Conservation (phyloP, 2,113 vertebrate genomes). For the Takifugu flavidus region DNA sequence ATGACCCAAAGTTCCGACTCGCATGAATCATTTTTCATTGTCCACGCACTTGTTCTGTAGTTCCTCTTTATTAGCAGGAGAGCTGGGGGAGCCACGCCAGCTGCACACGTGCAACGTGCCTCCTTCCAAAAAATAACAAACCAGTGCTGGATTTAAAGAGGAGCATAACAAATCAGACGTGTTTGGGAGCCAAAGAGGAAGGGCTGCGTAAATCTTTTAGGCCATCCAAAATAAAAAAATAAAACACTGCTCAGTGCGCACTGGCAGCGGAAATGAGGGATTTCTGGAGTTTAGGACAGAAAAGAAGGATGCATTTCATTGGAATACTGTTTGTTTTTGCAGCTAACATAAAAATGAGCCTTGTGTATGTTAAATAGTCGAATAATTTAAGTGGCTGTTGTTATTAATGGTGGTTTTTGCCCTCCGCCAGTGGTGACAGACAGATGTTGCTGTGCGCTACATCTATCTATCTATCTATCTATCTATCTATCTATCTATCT, state of each 20-base stretch:
- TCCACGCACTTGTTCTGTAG: slow-evolving; percentile 1
- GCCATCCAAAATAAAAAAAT: slow-evolving; percentile 60
- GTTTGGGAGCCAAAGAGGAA: slow-evolving; percentile 64
- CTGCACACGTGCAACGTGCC: slow-evolving; percentile 19
- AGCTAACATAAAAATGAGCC: background rate
- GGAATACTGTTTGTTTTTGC: too few relatives aligned
- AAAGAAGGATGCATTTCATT: too few relatives aligned
- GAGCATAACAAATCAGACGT: slow-evolving; percentile 68
- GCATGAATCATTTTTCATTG: slow-evolving; percentile 38
- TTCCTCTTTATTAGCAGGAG: slow-evolving; percentile 40
- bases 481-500: too few relatives aligned
- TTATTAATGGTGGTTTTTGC: slow-evolving; percentile 28
- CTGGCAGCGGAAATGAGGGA: slow-evolving; percentile 15
- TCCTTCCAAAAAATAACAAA: slow-evolving; percentile 27
- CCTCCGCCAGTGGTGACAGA: slow-evolving; percentile 35
- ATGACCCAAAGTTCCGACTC: slow-evolving; percentile 50
- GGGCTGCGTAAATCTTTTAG: slow-evolving; percentile 67
- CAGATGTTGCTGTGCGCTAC: slow-evolving; percentile 58
- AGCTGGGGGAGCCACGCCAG: slow-evolving; percentile 5
- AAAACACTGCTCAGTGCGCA: slow-evolving; percentile 3
- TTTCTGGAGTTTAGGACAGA: too few relatives aligned
- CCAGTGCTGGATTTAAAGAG: slow-evolving; percentile 31
- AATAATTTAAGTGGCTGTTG: slow-evolving; percentile 24
- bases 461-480: slow-evolving; percentile 12
- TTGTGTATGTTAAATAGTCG: slow-evolving; percentile 12